Evolutionary conservation across 2,113 vertebrate species (phyloP).

Genomic region (Oriolus oriolus): DNA sequence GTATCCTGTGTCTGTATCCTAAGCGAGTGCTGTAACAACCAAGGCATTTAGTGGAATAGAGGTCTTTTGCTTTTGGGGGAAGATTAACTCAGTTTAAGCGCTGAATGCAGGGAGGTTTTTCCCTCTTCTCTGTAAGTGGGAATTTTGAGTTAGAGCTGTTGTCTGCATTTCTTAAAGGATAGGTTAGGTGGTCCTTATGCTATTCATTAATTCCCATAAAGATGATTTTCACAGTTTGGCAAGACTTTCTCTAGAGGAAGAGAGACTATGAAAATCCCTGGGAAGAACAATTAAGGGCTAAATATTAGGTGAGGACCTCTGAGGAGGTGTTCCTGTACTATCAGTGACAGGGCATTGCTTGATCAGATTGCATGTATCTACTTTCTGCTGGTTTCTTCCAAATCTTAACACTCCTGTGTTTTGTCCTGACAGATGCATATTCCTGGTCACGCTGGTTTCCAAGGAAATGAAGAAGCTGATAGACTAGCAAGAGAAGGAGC

Average conservation of each 20-base stretch:
- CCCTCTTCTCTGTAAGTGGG: background rate
- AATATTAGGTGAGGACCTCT: background rate
- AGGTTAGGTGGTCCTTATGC: background rate
- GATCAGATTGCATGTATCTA: background rate
- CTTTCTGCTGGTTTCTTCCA: background rate
- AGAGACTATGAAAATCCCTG: background rate
- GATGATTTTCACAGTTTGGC: background rate
- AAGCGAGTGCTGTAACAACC: background rate
- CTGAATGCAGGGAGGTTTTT: background rate
- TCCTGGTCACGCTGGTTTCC: slow-evolving; percentile 89
- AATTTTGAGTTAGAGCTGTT: background rate
- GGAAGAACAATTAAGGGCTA: background rate
- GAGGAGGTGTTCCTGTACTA: background rate
- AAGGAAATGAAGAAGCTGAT: slow-evolving; percentile 93
- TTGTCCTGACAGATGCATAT: slow-evolving; percentile 81
- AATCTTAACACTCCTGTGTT: background rate
- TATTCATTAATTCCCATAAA: background rate
- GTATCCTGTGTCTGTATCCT: background rate
- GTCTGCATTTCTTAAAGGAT: background rate
- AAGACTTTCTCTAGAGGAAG: background rate
- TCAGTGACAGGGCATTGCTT: background rate
- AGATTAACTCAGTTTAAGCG: background rate
- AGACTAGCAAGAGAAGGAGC: slow-evolving; percentile 88
- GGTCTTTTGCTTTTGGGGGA: background rate
- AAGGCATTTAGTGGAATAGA: background rate